Percentiles rank a stretch among this genome's conserved stretches.
phyloP scores from a whole-genome alignment of 2,113 vertebrate species.

The Xiphorhynchus elegans region DNA sequence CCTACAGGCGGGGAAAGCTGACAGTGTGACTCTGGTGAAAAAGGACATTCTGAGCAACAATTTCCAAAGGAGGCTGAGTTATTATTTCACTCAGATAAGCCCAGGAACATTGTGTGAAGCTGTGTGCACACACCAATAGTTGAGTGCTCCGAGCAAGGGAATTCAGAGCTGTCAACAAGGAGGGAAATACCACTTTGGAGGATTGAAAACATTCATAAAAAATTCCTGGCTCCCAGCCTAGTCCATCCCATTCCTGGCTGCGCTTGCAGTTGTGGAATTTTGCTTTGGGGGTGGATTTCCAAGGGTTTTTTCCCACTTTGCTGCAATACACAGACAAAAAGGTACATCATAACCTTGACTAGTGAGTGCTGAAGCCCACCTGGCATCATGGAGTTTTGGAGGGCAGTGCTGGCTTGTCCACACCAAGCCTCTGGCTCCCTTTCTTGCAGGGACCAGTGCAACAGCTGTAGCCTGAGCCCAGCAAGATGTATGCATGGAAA shows the following conservation, averaged over 20 bases:
- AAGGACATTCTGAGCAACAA: background rate
- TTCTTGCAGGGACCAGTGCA: background rate
- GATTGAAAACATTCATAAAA: conserved; percentile 39
- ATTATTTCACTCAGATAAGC: conserved; percentile 25
- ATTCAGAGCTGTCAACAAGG: conserved; percentile 46
- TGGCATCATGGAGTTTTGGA: background rate
- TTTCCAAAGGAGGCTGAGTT: conserved; percentile 11
- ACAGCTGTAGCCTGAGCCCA: background rate
- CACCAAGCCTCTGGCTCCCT: background rate
- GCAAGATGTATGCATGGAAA: background rate
- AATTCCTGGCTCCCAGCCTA: conserved; percentile 36
- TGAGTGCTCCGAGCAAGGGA: background rate
- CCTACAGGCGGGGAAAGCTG: background rate
- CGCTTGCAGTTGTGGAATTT: background rate
- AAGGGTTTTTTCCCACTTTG: background rate
- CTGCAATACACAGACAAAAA: background rate
- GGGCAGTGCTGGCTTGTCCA: background rate
- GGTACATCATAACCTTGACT: background rate
- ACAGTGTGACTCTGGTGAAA: rapidly evolving
- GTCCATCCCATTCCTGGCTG: background rate
- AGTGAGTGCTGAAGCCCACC: background rate
- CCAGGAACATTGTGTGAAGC: conserved; percentile 19
- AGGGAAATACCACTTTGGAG: conserved; percentile 19
- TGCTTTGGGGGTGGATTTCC: background rate
- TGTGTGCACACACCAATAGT: background rate